These are phyloP conservation scores for Himantopus leucocephalus DNA, from an alignment of 2,113 vertebrate species.

Conservation along the genomic window DNA sequence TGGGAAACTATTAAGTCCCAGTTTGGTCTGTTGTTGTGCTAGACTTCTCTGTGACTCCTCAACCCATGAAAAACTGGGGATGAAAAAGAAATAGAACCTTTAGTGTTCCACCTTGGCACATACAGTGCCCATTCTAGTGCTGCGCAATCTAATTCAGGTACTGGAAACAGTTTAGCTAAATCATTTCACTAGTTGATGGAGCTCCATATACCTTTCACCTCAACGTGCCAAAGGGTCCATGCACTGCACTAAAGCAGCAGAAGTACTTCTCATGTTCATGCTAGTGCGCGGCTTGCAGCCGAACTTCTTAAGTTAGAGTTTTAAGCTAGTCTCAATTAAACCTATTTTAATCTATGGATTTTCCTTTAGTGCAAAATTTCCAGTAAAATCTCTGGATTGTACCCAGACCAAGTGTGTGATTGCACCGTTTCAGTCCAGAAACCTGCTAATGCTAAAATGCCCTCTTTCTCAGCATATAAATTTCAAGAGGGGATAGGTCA, in stretches of 20 bases:
- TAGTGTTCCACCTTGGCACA: background rate
- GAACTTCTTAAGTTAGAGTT: background rate
- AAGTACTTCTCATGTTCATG: background rate
- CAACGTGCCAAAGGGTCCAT: rapidly evolving
- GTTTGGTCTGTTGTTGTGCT: background rate
- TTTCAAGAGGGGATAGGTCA: background rate
- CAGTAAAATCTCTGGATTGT: background rate
- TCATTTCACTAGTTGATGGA: background rate
- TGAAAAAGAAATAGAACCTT: background rate
- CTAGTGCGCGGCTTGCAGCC: rapidly evolving
- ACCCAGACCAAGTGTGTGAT: background rate
- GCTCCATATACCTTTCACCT: background rate
- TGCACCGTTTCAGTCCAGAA: background rate
- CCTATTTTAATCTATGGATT: background rate
- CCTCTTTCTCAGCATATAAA: background rate
- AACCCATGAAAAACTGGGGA: background rate
- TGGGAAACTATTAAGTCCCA: background rate
- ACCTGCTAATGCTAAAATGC: background rate
- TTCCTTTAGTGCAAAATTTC: background rate
- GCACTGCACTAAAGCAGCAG: background rate
- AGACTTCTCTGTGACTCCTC: background rate
- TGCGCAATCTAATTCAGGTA: background rate
- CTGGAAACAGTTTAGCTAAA: background rate
- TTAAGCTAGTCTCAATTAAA: background rate
- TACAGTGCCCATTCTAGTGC: background rate